Evolutionary conservation across 2,797 vertebrate genomes (phyloP).

Genomic region (Neoniphon sammara): DNA sequence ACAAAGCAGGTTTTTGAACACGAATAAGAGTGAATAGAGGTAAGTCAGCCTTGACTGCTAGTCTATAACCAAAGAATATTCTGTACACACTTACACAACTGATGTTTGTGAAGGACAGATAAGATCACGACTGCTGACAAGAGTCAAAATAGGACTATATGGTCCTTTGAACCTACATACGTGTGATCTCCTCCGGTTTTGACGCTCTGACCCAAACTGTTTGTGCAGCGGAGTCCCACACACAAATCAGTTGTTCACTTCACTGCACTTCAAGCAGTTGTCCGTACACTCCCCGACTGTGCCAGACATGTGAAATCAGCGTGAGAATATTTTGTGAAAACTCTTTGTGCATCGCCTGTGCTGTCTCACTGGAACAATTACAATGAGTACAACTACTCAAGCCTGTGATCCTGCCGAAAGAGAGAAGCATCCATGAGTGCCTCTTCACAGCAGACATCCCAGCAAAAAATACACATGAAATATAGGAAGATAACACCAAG

Average conservation of each 20-base stretch:
- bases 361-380: constrained; percentile 40
- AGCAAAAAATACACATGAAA: constrained; percentile 18
- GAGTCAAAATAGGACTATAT: too few species aligned
- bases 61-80: too few species aligned
- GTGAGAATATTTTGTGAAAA: constrained; percentile 33
- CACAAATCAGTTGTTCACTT: constrained; percentile 14
- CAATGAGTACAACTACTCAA: constrained; percentile 5
- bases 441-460: constrained; percentile 40
- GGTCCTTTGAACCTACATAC: constrained; percentile 3
- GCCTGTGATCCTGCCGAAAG: constrained; percentile 5
- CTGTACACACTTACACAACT: too few species aligned
- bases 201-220: too few species aligned
- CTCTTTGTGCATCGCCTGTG: constrained; percentile 20
- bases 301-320: constrained; percentile 32
- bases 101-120: too few species aligned
- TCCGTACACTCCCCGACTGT: constrained; percentile 13
- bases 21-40: too few species aligned
- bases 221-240: background rate
- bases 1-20: too few species aligned
- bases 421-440: constrained; percentile 31
- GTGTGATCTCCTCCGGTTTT: background rate
- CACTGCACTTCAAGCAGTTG: constrained; percentile 10
- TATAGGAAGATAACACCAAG: constrained; percentile 33
- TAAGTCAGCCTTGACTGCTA: too few species aligned
- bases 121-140: too few species aligned